Base-by-base conservation (phyloP, 2,113 vertebrate genomes). In the Dendropsophus ebraccatus region DNA sequence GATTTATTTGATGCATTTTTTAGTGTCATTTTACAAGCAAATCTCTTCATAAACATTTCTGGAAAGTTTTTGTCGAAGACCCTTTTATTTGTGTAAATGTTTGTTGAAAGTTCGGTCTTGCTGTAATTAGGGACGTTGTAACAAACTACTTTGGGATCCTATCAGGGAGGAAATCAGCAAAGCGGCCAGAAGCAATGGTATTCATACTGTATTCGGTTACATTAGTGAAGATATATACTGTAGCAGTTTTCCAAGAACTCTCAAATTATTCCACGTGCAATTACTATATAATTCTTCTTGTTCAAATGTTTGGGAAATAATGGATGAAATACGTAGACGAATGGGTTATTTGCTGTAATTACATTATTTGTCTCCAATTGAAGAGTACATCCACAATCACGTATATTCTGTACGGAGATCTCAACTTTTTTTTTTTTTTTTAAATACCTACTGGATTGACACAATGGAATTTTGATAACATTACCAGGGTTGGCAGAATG, bases 261-360 rank as follows among this genome's bases (percentile, higher is more conserved):
- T 69, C 32, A 1, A 69, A 21, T 69, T 17, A 69, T 37, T 37
- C 65, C 65, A 21, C 65, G 35, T 37, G 65, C 30, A 69, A 37
- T 35, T 21, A 69, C 17, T 28, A 69, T 69, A 35, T 70, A 70
- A 32, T 16, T 70, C 17, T 70, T 37, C 35, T 35, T 2, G 16
- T 19, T 21, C 1, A 69, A 37, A 37, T 21, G 14, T 69, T 28
- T 69, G 65, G 35, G 32, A 37, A 69, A 69, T 37, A 35, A 69
- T 28, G 6, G 32, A 0, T 35, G 32, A 35, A 35, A 35, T 35
- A 69, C 17, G 3, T 21, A 23, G 35, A 41, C 67, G 23, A 70
- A 70, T 70, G 37, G 67, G 67, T 23, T 70, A 32, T 69, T 35
- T 37, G 19, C 67, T 41, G 67, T 70, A 37, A 69, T 35, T 69